Base-by-base conservation (phyloP, 2,888 invertebrate species). In the Lagria hirta region DNA sequence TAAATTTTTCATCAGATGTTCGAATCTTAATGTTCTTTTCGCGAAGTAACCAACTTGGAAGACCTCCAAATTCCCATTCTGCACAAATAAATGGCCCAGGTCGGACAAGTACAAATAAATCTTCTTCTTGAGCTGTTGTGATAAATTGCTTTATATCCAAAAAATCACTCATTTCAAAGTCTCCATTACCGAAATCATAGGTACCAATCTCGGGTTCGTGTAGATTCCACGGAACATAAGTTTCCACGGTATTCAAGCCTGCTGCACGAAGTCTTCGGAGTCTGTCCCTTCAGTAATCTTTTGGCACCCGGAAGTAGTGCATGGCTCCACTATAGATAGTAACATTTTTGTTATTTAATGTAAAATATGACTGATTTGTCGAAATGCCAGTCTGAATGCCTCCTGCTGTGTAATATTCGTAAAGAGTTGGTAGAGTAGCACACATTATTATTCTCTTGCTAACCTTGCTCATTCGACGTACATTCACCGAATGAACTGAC, bases 61-160 rank as follows among this genome's bases (percentile, higher is more conserved):
- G 54, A 2, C 72, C 72, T 7, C 72, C 72, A 46, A 70, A 72
- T 45, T 95, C 94, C 72, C 92, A 83, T 74, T 96, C 95, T 8
- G 88, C 90, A 68, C 93, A 92, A 54, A 95, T 93, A 61, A 90
- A 96, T 0, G 95, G 95, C 0, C 95, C 95, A 0, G 90, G 86
- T 13, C 95, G 75, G 1, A 95, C 71, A 29, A 95, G 79, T 1
- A 92, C 91, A 10, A 84, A 70, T 24, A 94, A 7, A 77, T 73
- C 56, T 80, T 73, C 22, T 54, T 85, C 81, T 33, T 33, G 80
- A 0, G 93, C 94, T 1, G 78, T 72, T 52, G 80, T 72, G 3
- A 93, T 74, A 62, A 88, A 93, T 24, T 74, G 71, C 17, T 76
- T 80, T 1, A 84, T 54, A 58, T 82, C 75, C 6, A 80, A 65